These are phyloP conservation scores for Drosophila paranaensis DNA, from an alignment of 2,888 invertebrate species.

Conservation along the genomic window DNA sequence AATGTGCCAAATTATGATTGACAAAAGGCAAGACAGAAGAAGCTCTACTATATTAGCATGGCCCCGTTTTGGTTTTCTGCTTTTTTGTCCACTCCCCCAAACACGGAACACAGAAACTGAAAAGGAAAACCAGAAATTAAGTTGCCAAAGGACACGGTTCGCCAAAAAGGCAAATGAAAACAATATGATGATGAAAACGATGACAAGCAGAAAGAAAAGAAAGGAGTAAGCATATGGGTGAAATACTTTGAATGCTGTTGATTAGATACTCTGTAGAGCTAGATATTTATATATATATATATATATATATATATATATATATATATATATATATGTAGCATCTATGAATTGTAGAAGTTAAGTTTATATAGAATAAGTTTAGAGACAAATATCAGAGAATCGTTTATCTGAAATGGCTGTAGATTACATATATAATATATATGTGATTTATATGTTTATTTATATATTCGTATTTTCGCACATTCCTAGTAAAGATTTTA, in stretches of 20 bases:
- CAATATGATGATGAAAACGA: conserved; percentile 52
- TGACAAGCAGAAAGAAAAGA: conserved; percentile 32
- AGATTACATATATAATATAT: no score
- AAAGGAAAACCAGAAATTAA: conserved; percentile 60
- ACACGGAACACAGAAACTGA: conserved; percentile 8
- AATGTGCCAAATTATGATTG: conserved; percentile 68
- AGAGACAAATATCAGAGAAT: no score
- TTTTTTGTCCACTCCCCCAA: conserved; percentile 10
- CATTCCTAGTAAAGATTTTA: no score
- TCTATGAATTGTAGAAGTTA: no score
- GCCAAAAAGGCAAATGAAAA: conserved; percentile 56
- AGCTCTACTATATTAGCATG: conserved; percentile 60
- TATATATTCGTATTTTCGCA: no score
- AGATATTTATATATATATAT: background rate
- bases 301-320: background rate
- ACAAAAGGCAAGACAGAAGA: conserved; percentile 50
- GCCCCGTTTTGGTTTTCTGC: conserved; percentile 49
- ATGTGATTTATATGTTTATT: no score
- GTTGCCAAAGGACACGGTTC: conserved; percentile 55
- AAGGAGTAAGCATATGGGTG: background rate
- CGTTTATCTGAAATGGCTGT: no score
- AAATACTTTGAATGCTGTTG: background rate
- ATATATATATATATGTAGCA: no score
- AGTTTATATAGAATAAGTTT: no score
- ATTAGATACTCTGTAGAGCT: conserved; percentile 10